Base-by-base conservation (phyloP, 1,140 invertebrate species). In the Oryctes rhinoceros region DNA sequence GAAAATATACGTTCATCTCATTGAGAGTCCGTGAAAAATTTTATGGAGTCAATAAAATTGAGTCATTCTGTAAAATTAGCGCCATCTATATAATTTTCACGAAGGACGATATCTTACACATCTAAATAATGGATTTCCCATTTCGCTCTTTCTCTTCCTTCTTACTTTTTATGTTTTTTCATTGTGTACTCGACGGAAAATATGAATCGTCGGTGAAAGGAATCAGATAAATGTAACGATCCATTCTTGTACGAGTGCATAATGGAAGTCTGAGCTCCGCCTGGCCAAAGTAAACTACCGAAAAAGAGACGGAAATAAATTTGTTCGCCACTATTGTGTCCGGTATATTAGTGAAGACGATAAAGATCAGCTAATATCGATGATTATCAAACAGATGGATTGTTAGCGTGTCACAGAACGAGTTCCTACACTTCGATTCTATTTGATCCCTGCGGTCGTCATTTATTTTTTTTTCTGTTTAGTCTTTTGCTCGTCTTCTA, bases 381-480 rank as follows among this genome's bases (percentile, higher is more conserved):
- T 71, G 65, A 71, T 71, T 71, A 71, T 71, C 65, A 71, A 71
- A 71, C 65, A 71, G 65, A 71, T 71, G 65, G 65, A 71, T 71
- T 71, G 65, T 71, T 71, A 71, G 65, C 65, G 65, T 71, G 65
- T 24, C 24, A 37, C 65, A 7, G 65, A 37, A 30, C 65, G 65
- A 71, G 65, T 35, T 37, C 65, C 11, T 30, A 71, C 65, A 71
- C 35, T 71, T 35, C 65, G 65, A 71, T 71, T 37, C 65, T 71
- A 71, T 71, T 24, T 71, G 65, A 71, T 71, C 24, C 20, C 65
- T 15, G 65, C 24, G 35, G 65, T 71, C 65, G 65, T 71, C 65
- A 71, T 71, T 71, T 71, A 71, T 71, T 71, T 71, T 71, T 59
- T 71, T 71, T 59, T n/a, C n/a, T n/a, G n/a, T n/a, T 71, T 71